Evolutionary conservation across 2,113 vertebrate species (phyloP).

Genomic region (Planiliza haematocheilus): DNA sequence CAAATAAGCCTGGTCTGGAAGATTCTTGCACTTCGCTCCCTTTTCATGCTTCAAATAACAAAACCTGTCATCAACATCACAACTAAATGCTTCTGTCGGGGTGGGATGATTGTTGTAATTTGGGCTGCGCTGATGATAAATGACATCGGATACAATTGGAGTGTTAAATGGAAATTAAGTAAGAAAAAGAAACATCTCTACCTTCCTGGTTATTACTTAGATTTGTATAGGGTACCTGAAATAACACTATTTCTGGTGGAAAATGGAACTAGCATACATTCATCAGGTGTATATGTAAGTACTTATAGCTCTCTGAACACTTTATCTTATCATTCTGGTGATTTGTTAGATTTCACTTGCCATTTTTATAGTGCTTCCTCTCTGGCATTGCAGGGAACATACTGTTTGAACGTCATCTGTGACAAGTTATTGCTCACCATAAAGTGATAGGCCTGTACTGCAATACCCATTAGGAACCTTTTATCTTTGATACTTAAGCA

Average conservation of each 20-base stretch:
- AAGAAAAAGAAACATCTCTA: too few species aligned
- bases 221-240: too few species aligned
- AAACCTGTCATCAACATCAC: slow-evolving; percentile 51
- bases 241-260: neutral
- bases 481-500: slow-evolving; percentile 54
- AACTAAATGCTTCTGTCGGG: slow-evolving; percentile 41
- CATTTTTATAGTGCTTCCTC: slow-evolving; percentile 18
- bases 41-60: slow-evolving; percentile 39
- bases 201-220: neutral
- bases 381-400: slow-evolving; percentile 20
- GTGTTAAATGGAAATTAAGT: too few species aligned
- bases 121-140: slow-evolving; percentile 37
- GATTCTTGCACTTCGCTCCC: slow-evolving; percentile 19
- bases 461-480: slow-evolving; percentile 53
- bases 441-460: slow-evolving; percentile 42
- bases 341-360: slow-evolving; percentile 7
- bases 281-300: neutral
- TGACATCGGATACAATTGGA: slow-evolving; percentile 1
- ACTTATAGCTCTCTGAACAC: slow-evolving; percentile 11
- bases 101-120: slow-evolving; percentile 42
- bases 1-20: slow-evolving; percentile 46
- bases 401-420: slow-evolving; percentile 41
- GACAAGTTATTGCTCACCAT: slow-evolving; percentile 48
- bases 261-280: neutral
- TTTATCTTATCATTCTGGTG: neutral